These are phyloP conservation scores for human DNA, from an alignment of 2,113 vertebrate genomes.

Conservation along the genomic window DNA sequence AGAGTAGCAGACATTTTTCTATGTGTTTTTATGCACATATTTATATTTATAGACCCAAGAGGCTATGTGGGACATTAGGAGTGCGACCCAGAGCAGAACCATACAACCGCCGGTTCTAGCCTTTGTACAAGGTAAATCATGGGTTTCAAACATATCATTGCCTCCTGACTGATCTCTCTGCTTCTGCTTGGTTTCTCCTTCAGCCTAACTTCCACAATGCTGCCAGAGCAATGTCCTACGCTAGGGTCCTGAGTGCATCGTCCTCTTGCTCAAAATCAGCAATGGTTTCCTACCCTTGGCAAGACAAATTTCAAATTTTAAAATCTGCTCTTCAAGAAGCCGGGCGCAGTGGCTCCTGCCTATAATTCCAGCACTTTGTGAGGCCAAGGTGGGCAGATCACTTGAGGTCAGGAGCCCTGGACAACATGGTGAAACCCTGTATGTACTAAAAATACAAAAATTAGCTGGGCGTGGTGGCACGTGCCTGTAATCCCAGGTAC, in stretches of 20 bases:
- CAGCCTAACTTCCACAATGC: not conserved
- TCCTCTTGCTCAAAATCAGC: not conserved
- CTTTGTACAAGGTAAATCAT: not conserved
- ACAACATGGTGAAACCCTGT: too few species aligned
- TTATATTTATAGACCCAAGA: not conserved
- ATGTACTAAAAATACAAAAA: too few species aligned
- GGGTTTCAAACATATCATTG: not conserved
- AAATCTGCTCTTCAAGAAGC: not conserved
- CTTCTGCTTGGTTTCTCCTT: not conserved
- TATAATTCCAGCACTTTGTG: too few species aligned
- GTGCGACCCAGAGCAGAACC: not conserved
- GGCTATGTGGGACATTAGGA: not conserved
- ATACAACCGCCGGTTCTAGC: not conserved
- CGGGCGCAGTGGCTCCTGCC: too few species aligned
- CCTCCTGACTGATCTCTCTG: not conserved
- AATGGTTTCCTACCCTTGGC: not conserved
- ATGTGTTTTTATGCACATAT: not conserved
- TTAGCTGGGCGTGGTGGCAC: too few species aligned
- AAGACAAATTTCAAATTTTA: not conserved
- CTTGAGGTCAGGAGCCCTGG: too few species aligned
- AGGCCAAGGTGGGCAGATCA: too few species aligned
- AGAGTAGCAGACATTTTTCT: not conserved
- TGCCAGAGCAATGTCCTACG: not conserved
- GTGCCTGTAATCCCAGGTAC: too few species aligned
- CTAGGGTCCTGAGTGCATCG: accelerated